phyloP scores from a whole-genome alignment of 2,797 vertebrate genomes.

The Mastacembelus armatus region DNA sequence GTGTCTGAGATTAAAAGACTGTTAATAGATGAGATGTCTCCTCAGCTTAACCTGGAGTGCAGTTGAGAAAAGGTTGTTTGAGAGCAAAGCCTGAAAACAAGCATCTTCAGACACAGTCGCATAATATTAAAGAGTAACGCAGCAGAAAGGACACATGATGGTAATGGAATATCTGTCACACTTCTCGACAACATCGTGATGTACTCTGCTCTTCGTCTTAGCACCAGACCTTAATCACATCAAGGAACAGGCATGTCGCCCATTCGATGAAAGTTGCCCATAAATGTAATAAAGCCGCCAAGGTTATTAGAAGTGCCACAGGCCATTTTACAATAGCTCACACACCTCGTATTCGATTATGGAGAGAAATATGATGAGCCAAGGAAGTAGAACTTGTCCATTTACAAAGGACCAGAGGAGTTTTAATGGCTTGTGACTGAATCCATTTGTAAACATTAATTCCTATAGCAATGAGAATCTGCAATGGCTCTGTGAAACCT shows the following conservation, averaged over 20 bases:
- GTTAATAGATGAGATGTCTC: slow-evolving; percentile 44
- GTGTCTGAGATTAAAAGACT: slow-evolving; percentile 34
- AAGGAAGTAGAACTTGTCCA: slow-evolving; percentile 56
- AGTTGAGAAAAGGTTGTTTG: too few species aligned
- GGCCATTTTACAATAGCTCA: slow-evolving; percentile 71
- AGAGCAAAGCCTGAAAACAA: not conserved
- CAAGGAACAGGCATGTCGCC: slow-evolving; percentile 67
- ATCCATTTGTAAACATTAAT: slow-evolving; percentile 72
- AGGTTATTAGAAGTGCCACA: slow-evolving; percentile 78
- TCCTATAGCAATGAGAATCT: slow-evolving; percentile 38
- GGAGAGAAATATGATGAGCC: slow-evolving; percentile 72
- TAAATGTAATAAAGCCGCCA: slow-evolving; percentile 79
- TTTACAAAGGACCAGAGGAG: slow-evolving; percentile 63
- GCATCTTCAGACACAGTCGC: not conserved
- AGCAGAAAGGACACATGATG: slow-evolving; percentile 15
- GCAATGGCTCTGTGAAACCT: slow-evolving; percentile 25
- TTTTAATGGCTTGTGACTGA: slow-evolving; percentile 71
- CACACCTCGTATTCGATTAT: slow-evolving; percentile 75
- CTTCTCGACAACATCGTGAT: slow-evolving; percentile 41
- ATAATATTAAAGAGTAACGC: not conserved
- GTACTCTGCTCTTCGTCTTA: slow-evolving; percentile 23
- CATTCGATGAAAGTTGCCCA: slow-evolving; percentile 75
- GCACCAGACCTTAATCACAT: slow-evolving; percentile 67
- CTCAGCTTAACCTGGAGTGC: slow-evolving; percentile 34
- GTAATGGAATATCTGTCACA: slow-evolving; percentile 35